Conservation (phyloP, 2,797 vertebrate genomes). For the Lagorchestes hirsutus region DNA sequence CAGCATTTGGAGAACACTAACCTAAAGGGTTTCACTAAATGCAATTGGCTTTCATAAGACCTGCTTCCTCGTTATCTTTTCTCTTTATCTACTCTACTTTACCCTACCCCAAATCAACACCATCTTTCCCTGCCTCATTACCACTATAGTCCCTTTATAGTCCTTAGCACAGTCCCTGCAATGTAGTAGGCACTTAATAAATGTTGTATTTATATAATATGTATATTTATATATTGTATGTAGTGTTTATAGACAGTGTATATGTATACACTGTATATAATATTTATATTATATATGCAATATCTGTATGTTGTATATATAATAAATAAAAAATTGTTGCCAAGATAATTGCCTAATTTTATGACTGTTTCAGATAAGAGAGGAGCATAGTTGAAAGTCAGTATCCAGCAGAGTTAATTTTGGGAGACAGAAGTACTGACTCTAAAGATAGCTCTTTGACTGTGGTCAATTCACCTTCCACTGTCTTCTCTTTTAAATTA, state of each 20-base stretch:
- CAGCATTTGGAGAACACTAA: background rate
- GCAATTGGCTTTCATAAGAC: background rate
- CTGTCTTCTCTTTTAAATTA: background rate
- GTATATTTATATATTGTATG: too few species aligned
- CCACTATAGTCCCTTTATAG: background rate
- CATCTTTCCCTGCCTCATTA: background rate
- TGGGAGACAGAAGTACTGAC: background rate
- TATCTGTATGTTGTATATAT: too few species aligned
- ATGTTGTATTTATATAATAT: background rate
- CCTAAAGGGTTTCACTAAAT: background rate
- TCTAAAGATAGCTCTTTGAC: background rate
- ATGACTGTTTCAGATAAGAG: background rate
- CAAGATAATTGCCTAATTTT: background rate
- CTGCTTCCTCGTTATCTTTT: background rate
- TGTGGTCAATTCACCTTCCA: background rate
- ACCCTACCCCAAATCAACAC: background rate
- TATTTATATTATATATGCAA: too few species aligned
- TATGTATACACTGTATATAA: too few species aligned
- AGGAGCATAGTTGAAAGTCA: background rate
- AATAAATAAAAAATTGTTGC: background rate
- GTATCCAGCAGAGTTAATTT: background rate
- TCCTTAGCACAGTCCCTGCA: background rate
- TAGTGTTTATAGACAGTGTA: too few species aligned
- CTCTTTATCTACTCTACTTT: background rate
- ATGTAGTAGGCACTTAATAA: background rate